Base-by-base conservation (phyloP, 2,113 vertebrate species). In the Bambusicola thoracicus region DNA sequence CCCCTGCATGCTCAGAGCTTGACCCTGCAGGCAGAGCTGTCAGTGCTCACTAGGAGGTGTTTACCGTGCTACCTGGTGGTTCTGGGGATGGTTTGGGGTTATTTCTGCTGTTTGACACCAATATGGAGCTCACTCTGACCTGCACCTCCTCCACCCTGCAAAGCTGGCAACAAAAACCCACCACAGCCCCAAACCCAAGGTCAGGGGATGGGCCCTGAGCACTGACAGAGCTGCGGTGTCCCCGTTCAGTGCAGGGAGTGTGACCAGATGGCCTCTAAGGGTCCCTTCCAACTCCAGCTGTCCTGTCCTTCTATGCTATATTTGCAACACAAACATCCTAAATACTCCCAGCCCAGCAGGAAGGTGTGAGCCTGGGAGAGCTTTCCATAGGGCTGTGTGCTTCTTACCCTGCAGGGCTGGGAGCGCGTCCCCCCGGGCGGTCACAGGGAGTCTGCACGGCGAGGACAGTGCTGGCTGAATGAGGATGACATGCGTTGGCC, bases 401-500 rank as follows among this genome's bases (percentile, higher is more conserved):
- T 86, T 53, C 81, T 40, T 8, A 4, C 74, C 88, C 40, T 4
- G 0, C 70, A 82, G 78, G 5, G 9, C 75, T 63, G 51, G 80
- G 72, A 85, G 84, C 88, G 82, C 32, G 5, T 93, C 38, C 61
- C 75, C 49, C 81, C 1, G 2, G 58, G 84, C 34, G 16, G 77
- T 77, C 88, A 81, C 11, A 1, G 87, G 74, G 70, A 61, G 30
- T 32, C 78, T 87, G 73, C 11, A 19, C 75, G 72, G 81, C 3
- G 1, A 87, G 83, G 92, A 94, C 85, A 86, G 86, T 3, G 0
- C 9, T 58, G 85, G 83, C 85, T 94, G 91, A 95, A 96, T 97
- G 78, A 88, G 69, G 92, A 93, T 96, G 95, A 82, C 94, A 94
- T 92, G 78, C 85, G 93, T 94, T 97, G 94, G 96, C 94, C 92